Conservation (phyloP, 2,797 vertebrate species). For the Leptatherina wallacei region DNA sequence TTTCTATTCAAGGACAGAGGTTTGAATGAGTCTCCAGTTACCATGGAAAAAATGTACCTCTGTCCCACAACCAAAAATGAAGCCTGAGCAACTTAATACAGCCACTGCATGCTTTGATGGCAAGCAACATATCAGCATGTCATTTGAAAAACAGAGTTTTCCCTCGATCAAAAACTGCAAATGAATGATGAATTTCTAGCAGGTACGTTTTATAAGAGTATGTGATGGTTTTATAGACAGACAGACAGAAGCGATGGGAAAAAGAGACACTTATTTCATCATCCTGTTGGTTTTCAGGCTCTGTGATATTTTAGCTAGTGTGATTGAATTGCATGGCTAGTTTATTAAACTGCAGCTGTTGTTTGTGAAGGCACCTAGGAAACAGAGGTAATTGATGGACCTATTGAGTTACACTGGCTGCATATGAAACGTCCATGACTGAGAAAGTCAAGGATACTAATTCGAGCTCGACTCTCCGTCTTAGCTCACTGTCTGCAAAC, state of each 20-base stretch:
- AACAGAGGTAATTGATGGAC: slow-evolving; percentile 83
- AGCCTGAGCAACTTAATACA: slow-evolving; percentile 61
- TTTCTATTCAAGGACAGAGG: slow-evolving; percentile 74
- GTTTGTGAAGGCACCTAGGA: slow-evolving; percentile 83
- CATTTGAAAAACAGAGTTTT: slow-evolving; percentile 1
- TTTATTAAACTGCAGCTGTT: slow-evolving; percentile 88
- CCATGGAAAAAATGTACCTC: slow-evolving; percentile 75
- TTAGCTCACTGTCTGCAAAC: slow-evolving; percentile 36
- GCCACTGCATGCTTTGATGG: slow-evolving; percentile 15
- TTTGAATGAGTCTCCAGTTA: slow-evolving; percentile 75
- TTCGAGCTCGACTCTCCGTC: slow-evolving; percentile 49
- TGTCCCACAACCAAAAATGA: slow-evolving; percentile 70
- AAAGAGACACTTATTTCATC: slow-evolving; percentile 60
- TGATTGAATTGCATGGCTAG: slow-evolving; percentile 64
- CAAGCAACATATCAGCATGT: slow-evolving; percentile 16
- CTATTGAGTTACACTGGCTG: slow-evolving; percentile 81
- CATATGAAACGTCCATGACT: slow-evolving; percentile 61
- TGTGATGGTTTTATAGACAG: slow-evolving; percentile 1
- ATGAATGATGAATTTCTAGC: background rate
- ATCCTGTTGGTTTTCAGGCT: slow-evolving; percentile 54
- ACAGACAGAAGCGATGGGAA: slow-evolving; percentile 34
- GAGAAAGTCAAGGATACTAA: slow-evolving; percentile 69
- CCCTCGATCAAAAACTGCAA: slow-evolving; percentile 10
- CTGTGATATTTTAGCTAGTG: slow-evolving; percentile 62
- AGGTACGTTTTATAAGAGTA: background rate